Base-by-base conservation (phyloP, 1,140 invertebrate species). In the Oscheius sp. region DNA sequence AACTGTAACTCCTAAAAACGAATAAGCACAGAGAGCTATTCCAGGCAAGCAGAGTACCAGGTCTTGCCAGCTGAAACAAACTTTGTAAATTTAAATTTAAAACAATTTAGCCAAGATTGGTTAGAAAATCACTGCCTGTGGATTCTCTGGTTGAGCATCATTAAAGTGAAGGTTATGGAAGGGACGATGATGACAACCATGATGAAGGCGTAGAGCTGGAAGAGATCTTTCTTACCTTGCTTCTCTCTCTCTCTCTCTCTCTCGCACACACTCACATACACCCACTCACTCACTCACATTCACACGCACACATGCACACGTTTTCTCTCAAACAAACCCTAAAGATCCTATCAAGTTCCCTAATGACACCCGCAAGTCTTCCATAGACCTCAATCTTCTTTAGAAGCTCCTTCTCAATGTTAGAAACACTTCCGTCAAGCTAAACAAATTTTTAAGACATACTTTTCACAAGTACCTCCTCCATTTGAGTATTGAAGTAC, bases 181-280 rank as follows among this genome's bases (percentile, higher is more conserved):
- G 77, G 77, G 46, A 78, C 71, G 1, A 55, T 78, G 31, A 62
- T 78, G 1, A 66, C 77, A 23, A 78, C 69, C 77, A 78, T 78
- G 2, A 78, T 62, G 62, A 78, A 78, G 28, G 75, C 73, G 36
- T 77, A 78, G 2, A 68, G 34, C 75, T 78, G 55, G 36, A 72
- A 76, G 20, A 13, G 38, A 0, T 42, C n/a, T 15, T 45, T 68
- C 52, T 1, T 13, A 32, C 3, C 26, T n/a, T n/a, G n/a, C n/a
- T n/a, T n/a, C n/a, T n/a, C n/a, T n/a, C n/a, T n/a, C n/a, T n/a
- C n/a, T n/a, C n/a, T n/a, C n/a, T n/a, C n/a, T n/a, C n/a, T n/a
- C n/a, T n/a, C n/a, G n/a, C n/a, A n/a, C n/a, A n/a, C n/a, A n/a
- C n/a, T n/a, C n/a, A n/a, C n/a, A n/a, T n/a, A n/a, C n/a, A n/a